Conservation (phyloP, 1,140 invertebrate species). For the Penaeus vannamei region DNA sequence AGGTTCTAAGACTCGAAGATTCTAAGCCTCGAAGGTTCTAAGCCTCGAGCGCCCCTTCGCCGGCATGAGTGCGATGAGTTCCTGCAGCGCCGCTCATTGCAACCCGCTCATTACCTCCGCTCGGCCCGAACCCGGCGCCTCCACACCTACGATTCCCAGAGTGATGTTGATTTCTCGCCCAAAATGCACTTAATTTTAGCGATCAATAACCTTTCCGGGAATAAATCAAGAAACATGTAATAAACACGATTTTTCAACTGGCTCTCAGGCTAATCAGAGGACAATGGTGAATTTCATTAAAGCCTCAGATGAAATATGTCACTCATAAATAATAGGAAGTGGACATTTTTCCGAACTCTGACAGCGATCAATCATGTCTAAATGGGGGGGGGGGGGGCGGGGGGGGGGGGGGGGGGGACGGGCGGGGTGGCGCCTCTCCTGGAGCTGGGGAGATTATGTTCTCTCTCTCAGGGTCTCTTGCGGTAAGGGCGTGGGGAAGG, state of each 20-base stretch:
- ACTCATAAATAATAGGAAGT: constrained; percentile 65
- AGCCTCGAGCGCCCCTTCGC: no score
- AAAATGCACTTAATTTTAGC: no score
- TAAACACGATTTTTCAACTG: constrained; percentile 18
- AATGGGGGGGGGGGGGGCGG: constrained; percentile 41
- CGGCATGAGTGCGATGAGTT: no score
- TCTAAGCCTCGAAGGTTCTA: no score
- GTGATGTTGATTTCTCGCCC: no score
- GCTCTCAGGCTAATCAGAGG: constrained; percentile 51
- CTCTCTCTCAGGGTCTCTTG: neutral
- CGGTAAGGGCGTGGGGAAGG: neutral
- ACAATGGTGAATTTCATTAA: constrained; percentile 64
- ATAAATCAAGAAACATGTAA: no score
- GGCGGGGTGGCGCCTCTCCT: constrained; percentile 23
- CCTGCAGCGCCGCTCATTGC: no score
- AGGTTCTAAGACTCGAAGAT: no score
- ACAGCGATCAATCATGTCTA: constrained; percentile 64
- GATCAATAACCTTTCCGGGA: no score
- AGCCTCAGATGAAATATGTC: constrained; percentile 62
- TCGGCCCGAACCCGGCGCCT: no score
- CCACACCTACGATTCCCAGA: no score
- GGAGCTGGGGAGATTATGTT: neutral
- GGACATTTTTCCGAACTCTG: constrained; percentile 61
- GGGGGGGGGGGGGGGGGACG: constrained; percentile 28
- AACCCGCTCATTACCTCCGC: no score